Evolutionary conservation across 2,888 invertebrate genomes (phyloP), one percentile per base, ranked within the genome.

Genomic region (Plusia festucae): DNA sequence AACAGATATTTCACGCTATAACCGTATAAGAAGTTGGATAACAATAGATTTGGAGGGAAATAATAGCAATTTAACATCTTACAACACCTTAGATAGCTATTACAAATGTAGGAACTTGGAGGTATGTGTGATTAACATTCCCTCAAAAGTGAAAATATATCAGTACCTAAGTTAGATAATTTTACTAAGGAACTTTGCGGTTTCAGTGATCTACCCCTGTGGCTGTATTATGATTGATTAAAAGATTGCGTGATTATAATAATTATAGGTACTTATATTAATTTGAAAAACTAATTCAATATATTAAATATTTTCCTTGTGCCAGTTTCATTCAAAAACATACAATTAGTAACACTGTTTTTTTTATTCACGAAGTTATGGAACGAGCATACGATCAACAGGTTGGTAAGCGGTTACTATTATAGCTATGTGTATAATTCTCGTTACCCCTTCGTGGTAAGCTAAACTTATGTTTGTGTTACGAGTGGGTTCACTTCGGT

Each of bases 11-110:
- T 70, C 56, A 54, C 32, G 69, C 69, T 57, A 69, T 60, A 57
- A 59, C n/a, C 66, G 71, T 74, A 74, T 65, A 66, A 72, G 62
- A 71, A 72, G 75, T 86, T 88, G 74, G 68, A 77, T 86, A 86
- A 87, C 78, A 40, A 51, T 30, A 32, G 53, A 61, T 79, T 68
- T 62, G 72, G 70, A 61, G 71, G 65, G 70, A 66, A 71, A 40
- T 62, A 51, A 56, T 54, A 49, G 55, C 58, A 34, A 66, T 32
- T 60, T 57, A 16, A 44, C 2, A 70, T 70, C 58, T 68, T 65
- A 52, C 49, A 52, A 49, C 9, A 20, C 30, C 34, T 68, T 65
- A 62, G 22, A 58, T 52, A 32, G 44, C 52, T 20, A 15, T 15
- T 57, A 53, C 3, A 34, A 9, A 15, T 59, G 20, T 58, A 64